phyloP scores from a whole-genome alignment of 1,140 invertebrate species.

The Cydia fagiglandana region DNA sequence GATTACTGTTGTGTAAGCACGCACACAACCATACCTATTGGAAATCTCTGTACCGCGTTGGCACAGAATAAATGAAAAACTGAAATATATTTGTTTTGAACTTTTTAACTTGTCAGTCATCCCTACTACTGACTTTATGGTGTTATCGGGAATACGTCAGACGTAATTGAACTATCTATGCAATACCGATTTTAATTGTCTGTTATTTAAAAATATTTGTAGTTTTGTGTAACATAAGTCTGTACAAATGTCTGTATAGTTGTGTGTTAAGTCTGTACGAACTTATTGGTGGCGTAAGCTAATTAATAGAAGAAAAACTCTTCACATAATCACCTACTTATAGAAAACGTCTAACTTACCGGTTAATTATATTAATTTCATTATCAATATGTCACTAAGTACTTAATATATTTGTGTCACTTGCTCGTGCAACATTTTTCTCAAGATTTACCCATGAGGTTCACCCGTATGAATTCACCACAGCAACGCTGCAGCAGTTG shows the following conservation, averaged over 20 bases:
- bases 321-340: too few species aligned
- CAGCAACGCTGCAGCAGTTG: too few species aligned
- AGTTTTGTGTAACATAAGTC: neutral
- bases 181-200: neutral
- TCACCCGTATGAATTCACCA: too few species aligned
- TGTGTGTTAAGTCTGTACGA: neutral
- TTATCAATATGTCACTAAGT: too few species aligned
- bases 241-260: too few species aligned
- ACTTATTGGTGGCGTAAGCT: neutral
- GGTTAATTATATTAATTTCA: too few species aligned
- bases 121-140: neutral
- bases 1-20: slow-evolving; percentile 26
- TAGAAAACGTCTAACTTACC: too few species aligned
- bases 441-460: too few species aligned
- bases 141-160: neutral
- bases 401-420: too few species aligned
- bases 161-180: neutral
- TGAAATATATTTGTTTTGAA: neutral
- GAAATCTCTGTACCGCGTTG: neutral
- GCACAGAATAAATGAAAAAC: neutral
- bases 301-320: neutral
- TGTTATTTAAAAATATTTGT: neutral
- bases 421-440: too few species aligned
- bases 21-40: neutral
- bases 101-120: neutral